Evolutionary conservation across 2,888 invertebrate species (phyloP), one percentile per base, ranked within the genome.

Genomic region (Andrena flavipes): DNA sequence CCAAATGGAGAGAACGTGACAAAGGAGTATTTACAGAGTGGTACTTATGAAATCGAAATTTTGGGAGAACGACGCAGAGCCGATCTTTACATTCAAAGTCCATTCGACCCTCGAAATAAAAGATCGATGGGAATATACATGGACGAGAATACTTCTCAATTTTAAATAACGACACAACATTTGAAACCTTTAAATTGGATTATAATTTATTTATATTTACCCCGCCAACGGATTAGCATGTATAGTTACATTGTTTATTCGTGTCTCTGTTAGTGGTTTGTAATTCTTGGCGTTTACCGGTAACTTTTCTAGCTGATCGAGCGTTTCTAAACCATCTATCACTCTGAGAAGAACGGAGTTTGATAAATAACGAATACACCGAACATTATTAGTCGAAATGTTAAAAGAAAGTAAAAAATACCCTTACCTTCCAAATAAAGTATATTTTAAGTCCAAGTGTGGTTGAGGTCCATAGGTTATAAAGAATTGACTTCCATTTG

Each of bases 401-500:
- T 16, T 0, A 3, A 65, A 54, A 16, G 35, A 70, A 54, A 29
- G 7, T 3, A 10, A 33, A 10, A 16, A 0, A 30, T 13, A 68
- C 80, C 93, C 95, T 94, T 95, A 99, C 99, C 97, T 98, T 93
- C 98, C 99, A 96, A 99, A 99, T 54, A 99, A 93, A 4, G 99
- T 99, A 93, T 99, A 99, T 93, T 99, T 99, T 78, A 99, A 95
- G 94, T 99, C 99, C 75, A 99, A 95, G 94, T 99, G 98, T 60
- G 98, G 97, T 92, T 99, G 99, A 77, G 98, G 97, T 16, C 96
- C 97, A 94, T 99, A 99, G 0, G 98, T 97, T 87, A 99, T 97
- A 94, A 99, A 99, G 94, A 99, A 99, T 94, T 99, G 99, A 91
- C 99, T 99, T 2, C 97, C 98, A 95, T 99, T 99, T 10, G 98